A percentile compares a stretch with the other conserved stretches of the same genome.
Conservation (phyloP, 1,140 invertebrate species). For the Sycophaga agraensis region DNA sequence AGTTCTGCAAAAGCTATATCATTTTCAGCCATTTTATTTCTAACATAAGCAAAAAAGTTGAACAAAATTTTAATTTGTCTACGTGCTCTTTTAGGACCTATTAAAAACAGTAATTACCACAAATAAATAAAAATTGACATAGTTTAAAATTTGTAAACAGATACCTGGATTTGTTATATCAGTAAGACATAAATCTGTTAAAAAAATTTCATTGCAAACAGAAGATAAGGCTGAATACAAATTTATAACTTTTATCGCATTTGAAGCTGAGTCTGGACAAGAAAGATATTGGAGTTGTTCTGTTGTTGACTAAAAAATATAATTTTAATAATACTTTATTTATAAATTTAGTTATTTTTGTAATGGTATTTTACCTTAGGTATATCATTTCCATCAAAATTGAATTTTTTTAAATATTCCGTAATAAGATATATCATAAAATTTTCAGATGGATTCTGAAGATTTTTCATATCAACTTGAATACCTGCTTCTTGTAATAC, state of each 20-base stretch:
- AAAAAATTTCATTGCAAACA: slow-evolving; percentile 40
- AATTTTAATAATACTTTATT: not conserved
- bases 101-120: not conserved
- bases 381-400: slow-evolving; percentile 33
- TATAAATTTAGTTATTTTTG: not conserved
- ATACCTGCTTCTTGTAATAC: slow-evolving; percentile 34
- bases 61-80: slow-evolving; percentile 37
- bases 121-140: not conserved
- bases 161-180: slow-evolving; percentile 43
- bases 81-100: slow-evolving; percentile 38
- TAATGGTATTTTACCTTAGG: slow-evolving; percentile 16
- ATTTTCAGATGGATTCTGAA: slow-evolving; percentile 41
- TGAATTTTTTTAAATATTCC: slow-evolving; percentile 35
- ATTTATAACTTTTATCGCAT: slow-evolving; percentile 39
- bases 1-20: slow-evolving; percentile 31
- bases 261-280: slow-evolving; percentile 28
- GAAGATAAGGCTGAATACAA: slow-evolving; percentile 32
- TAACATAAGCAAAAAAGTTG: slow-evolving; percentile 42
- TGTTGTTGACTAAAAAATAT: slow-evolving; percentile 34
- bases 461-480: slow-evolving; percentile 34
- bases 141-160: not conserved
- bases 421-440: slow-evolving; percentile 36
- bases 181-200: slow-evolving; percentile 38
- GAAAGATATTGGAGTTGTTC: slow-evolving; percentile 34
- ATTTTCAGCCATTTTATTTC: slow-evolving; percentile 33